A percentile compares a stretch with the other conserved stretches of the same genome.
Conservation (phyloP, 1,140 invertebrate genomes). For the Hestina assimilis region DNA sequence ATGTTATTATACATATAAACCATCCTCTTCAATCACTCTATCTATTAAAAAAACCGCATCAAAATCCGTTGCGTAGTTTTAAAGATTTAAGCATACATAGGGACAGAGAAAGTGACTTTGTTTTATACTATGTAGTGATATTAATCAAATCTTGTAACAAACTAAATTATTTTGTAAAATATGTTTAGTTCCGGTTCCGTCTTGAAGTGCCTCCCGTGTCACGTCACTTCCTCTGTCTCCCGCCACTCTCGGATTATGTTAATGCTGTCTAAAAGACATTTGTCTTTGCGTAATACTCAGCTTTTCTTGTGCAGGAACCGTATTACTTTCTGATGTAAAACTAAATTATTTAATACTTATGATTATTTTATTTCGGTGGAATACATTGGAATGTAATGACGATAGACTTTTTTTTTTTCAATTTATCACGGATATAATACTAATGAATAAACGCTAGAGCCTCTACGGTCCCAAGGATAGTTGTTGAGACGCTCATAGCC, state of each 20-base stretch:
- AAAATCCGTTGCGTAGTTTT: no score
- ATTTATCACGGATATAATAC: no score
- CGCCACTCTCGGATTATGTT: constrained; percentile 55
- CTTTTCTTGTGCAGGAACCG: constrained; percentile 41
- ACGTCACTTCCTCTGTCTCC: constrained; percentile 4
- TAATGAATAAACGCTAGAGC: no score
- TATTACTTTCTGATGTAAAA: constrained; percentile 44
- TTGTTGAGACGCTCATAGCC: no score
- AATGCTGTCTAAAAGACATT: constrained; percentile 67
- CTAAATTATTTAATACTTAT: constrained; percentile 16
- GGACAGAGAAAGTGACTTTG: background rate
- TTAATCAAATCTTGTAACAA: background rate
- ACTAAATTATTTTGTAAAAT: constrained; percentile 10
- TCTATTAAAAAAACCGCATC: no score
- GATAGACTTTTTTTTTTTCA: no score
- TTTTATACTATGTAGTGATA: background rate
- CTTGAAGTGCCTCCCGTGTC: constrained; percentile 29
- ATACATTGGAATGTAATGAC: no score
- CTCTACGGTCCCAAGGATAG: no score
- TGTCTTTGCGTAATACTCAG: constrained; percentile 65
- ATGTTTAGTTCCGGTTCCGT: constrained; percentile 21
- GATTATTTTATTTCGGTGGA: background rate
- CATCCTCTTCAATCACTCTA: no score
- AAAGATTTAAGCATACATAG: no score
- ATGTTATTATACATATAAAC: no score